phyloP scores from a whole-genome alignment of 2,888 invertebrate species.

The Apotomis betuletana region DNA sequence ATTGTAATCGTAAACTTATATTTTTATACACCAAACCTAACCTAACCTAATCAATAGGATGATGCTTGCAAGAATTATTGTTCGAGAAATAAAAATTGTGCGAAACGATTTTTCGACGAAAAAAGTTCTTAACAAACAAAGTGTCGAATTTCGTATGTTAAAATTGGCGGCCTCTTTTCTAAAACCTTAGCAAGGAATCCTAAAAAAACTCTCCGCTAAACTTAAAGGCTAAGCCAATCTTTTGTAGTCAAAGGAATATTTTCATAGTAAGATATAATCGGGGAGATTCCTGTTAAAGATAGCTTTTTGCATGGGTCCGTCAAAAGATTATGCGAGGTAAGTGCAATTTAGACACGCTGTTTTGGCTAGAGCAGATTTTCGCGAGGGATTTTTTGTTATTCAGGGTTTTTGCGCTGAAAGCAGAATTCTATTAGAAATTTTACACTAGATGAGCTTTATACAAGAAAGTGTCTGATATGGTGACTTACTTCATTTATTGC shows the following conservation, averaged over 20 bases:
- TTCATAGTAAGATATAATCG: conserved; percentile 41
- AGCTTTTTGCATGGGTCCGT: conserved; percentile 31
- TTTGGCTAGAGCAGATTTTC: conserved; percentile 15
- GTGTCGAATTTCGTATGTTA: no score
- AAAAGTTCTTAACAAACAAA: no score
- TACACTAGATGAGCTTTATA: background rate
- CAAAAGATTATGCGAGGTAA: conserved; percentile 28
- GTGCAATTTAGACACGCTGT: conserved; percentile 26
- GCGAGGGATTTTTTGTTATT: background rate
- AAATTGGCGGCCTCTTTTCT: no score
- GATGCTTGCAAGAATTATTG: no score
- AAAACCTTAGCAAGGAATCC: no score
- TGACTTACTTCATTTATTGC: no score
- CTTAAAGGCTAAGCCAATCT: conserved; percentile 45
- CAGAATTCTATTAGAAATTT: conserved; percentile 3
- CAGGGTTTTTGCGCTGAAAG: background rate
- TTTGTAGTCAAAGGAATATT: conserved; percentile 48
- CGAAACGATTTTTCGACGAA: no score
- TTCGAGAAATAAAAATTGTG: no score
- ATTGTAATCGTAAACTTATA: no score
- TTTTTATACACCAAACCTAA: no score
- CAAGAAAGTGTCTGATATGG: no score
- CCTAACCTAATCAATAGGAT: no score
- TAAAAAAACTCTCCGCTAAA: conserved; percentile 44
- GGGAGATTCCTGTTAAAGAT: conserved; percentile 32